Evolutionary conservation across 2,113 vertebrate genomes (phyloP), one percentile per base, ranked within the genome.

Genomic region (Romanogobio albipinnatus): DNA sequence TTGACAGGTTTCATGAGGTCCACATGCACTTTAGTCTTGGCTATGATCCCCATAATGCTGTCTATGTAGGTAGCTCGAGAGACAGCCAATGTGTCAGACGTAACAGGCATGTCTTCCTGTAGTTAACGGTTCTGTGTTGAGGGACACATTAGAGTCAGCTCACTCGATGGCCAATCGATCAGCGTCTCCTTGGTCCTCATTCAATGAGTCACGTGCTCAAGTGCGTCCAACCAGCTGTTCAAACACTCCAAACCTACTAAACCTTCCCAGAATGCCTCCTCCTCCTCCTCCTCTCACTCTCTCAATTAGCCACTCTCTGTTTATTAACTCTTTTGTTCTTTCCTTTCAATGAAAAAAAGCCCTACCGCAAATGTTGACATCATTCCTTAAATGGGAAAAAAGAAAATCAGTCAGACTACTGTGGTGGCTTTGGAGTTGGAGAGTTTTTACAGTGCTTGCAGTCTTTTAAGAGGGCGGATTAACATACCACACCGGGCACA

Each of bases 381-480:
- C 84, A 84, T 45, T 81, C 77, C 61, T 68, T 39, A 43, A 61
- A 86, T 3, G 19, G 14, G 36, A 43, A 61, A 64, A 84, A 80
- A 78, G 51, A 59, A 78, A 79, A 36, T 11, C 71, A 84, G 71
- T 86, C 81, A 49, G 81, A 77, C 87, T 88, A 81, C 84, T 88
- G 87, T 84, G 84, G 87, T 88, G 75, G 77, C 83, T 84, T 88
- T 84, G 76, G 85, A 88, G 82, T 84, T 86, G 56, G 56, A 29
- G 61, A 29, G 61, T 85, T 88, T 83, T 81, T 59, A 75, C 83
- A 47, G 56, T 15, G n/a, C 76, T 82, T 84, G 77, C 83, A 84
- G 53, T 88, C 75, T 47, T 83, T 84, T 80, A 49, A 29, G 66
- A 85, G 70, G 24, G 49, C 2, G 36, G 76, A 81, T 81, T 75